Evolutionary conservation across 1,140 invertebrate species (phyloP).

Genomic region (Drosophila subpulchrella): DNA sequence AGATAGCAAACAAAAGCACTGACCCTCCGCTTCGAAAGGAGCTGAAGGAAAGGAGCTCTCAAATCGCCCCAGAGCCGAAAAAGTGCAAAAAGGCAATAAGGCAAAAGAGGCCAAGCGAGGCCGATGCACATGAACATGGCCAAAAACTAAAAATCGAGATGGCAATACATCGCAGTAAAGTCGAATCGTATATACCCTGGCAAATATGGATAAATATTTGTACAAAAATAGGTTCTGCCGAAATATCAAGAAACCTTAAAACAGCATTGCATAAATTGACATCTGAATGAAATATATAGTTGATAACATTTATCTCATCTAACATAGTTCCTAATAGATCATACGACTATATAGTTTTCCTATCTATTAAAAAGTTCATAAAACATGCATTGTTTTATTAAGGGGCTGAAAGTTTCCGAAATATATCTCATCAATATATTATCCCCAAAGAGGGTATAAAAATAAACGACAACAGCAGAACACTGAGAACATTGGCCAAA

Average conservation of each 20-base stretch:
- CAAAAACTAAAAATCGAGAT: slow-evolving; percentile 23
- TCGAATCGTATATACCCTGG: slow-evolving; percentile 8
- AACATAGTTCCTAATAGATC: too few relatives aligned
- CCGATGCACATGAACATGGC: slow-evolving; percentile 56
- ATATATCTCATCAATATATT: neutral
- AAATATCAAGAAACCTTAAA: too few relatives aligned
- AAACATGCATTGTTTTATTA: neutral
- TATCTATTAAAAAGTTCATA: neutral
- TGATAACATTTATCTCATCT: too few relatives aligned
- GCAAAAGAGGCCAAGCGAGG: slow-evolving; percentile 60
- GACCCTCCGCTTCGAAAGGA: slow-evolving; percentile 29
- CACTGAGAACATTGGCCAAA: slow-evolving; percentile 49
- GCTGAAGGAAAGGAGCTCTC: slow-evolving; percentile 30
- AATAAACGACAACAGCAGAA: slow-evolving; percentile 11
- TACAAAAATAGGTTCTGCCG: too few relatives aligned
- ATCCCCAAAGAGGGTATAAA: slow-evolving; percentile 5
- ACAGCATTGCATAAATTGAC: too few relatives aligned
- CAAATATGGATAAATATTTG: neutral
- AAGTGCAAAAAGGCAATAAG: slow-evolving; percentile 65
- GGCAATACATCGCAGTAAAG: neutral
- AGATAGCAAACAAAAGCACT: slow-evolving; percentile 67
- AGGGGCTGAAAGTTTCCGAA: neutral
- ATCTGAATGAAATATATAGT: too few relatives aligned
- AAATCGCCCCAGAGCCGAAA: slow-evolving; percentile 61
- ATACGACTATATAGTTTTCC: too few relatives aligned